A percentile compares a stretch with the other conserved stretches of the same genome.
phyloP scores from a whole-genome alignment of 2,888 invertebrate genomes.

The Lithosia quadra region DNA sequence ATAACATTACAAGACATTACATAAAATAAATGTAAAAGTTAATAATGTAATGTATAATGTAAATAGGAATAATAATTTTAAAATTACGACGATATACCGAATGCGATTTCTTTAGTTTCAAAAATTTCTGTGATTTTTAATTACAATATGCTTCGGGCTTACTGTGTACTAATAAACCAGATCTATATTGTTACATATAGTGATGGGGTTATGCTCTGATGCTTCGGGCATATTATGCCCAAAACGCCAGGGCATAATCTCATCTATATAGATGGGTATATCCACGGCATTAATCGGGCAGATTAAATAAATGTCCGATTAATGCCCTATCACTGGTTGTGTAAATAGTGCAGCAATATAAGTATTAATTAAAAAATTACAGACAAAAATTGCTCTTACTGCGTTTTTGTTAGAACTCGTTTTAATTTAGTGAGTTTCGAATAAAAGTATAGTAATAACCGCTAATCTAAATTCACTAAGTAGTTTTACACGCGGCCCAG shows the following conservation, averaged over 20 bases:
- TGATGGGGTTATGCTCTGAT: too few species aligned
- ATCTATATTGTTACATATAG: slow-evolving; percentile 8
- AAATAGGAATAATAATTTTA: neutral
- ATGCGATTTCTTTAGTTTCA: neutral
- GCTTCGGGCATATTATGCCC: too few species aligned
- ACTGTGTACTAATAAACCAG: slow-evolving; percentile 8
- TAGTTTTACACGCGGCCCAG: slow-evolving; percentile 76
- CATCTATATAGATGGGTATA: too few species aligned
- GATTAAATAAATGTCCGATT: too few species aligned
- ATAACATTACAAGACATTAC: neutral
- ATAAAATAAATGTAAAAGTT: too few species aligned
- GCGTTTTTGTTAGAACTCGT: neutral
- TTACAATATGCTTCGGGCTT: neutral
- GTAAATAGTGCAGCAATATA: neutral
- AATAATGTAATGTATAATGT: too few species aligned
- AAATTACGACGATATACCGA: neutral
- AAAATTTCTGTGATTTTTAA: neutral
- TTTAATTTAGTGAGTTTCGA: neutral
- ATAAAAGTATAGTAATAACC: slow-evolving; percentile 21
- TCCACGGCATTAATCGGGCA: too few species aligned
- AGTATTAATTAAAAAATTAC: neutral
- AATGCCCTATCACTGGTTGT: too few species aligned
- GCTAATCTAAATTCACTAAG: slow-evolving; percentile 40
- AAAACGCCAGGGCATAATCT: too few species aligned
- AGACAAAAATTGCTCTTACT: neutral